Conservation (phyloP, 2,797 vertebrate species). For the Gouania willdenowi region DNA sequence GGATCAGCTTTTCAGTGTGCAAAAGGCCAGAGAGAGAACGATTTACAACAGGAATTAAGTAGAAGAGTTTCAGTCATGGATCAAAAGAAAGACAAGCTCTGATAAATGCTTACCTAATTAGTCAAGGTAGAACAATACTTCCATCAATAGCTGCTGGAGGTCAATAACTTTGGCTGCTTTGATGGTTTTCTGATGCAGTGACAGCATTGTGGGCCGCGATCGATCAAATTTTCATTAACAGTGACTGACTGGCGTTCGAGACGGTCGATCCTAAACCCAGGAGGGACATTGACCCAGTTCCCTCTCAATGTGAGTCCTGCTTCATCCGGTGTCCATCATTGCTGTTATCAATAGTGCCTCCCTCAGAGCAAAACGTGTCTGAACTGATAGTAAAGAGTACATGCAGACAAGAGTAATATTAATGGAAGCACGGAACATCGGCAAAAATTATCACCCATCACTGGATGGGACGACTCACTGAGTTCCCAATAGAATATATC, state of each 20-base stretch:
- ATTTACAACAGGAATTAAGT: conserved; percentile 3
- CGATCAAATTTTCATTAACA: conserved; percentile 60
- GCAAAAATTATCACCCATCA: conserved; percentile 52
- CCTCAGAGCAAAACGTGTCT: conserved; percentile 20
- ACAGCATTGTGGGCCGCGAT: conserved; percentile 28
- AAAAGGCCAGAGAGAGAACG: not conserved
- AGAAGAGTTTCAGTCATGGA: not conserved
- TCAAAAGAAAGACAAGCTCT: conserved; percentile 9
- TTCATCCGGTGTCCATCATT: conserved; percentile 47
- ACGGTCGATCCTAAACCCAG: conserved; percentile 56
- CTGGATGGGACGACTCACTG: no score
- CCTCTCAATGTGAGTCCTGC: conserved; percentile 17
- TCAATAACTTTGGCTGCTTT: conserved; percentile 17
- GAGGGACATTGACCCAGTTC: conserved; percentile 67
- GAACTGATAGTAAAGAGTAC: conserved; percentile 38
- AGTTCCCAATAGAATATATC: no score
- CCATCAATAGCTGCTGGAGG: conserved; percentile 6
- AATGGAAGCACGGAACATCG: conserved; percentile 30
- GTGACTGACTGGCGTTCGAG: conserved; percentile 33
- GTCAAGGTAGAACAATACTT: conserved; percentile 20
- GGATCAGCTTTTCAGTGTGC: not conserved
- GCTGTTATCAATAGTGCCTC: conserved; percentile 42
- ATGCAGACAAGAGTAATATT: conserved; percentile 20
- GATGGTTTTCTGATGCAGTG: conserved; percentile 39
- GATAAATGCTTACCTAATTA: conserved; percentile 44